Percentiles rank a stretch among this genome's conserved stretches.
Conservation (phyloP, 2,888 invertebrate genomes). For the Agriopis marginaria region DNA sequence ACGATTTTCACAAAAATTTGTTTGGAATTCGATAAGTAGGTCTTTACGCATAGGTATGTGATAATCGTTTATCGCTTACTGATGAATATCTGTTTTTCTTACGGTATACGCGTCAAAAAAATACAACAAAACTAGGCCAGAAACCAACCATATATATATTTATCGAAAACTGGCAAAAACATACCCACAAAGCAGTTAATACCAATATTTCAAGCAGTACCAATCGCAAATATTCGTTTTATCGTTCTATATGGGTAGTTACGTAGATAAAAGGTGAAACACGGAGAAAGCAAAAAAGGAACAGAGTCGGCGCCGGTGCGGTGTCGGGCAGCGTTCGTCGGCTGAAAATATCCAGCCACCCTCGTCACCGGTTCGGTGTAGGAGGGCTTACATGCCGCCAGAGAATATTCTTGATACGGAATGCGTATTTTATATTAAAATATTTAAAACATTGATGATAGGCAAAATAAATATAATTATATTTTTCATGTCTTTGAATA, state of each 20-base stretch:
- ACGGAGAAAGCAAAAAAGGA: slow-evolving; percentile 62
- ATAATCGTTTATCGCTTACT: too few species aligned
- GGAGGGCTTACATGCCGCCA: slow-evolving; percentile 57
- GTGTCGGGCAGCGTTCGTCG: slow-evolving; percentile 54
- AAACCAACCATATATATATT: neutral
- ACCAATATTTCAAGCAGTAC: slow-evolving; percentile 30
- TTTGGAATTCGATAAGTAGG: too few species aligned
- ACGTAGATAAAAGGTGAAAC: slow-evolving; percentile 41
- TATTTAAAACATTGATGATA: neutral
- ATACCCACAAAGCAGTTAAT: slow-evolving; percentile 15
- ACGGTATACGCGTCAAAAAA: neutral
- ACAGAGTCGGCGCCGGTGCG: slow-evolving; percentile 62
- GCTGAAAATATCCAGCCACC: slow-evolving; percentile 72
- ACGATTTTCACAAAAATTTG: too few species aligned
- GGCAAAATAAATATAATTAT: too few species aligned
- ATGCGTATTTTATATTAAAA: neutral
- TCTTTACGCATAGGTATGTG: too few species aligned
- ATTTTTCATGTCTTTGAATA: too few species aligned
- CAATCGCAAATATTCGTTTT: slow-evolving; percentile 39
- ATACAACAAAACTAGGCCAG: slow-evolving; percentile 17
- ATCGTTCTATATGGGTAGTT: slow-evolving; percentile 38
- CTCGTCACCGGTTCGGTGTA: slow-evolving; percentile 42
- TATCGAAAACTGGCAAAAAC: slow-evolving; percentile 7
- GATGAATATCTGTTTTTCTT: neutral
- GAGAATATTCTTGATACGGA: neutral